Evolutionary conservation across 2,888 invertebrate genomes (phyloP), one percentile per base, ranked within the genome.

Genomic region (Shargacucullia verbasci): DNA sequence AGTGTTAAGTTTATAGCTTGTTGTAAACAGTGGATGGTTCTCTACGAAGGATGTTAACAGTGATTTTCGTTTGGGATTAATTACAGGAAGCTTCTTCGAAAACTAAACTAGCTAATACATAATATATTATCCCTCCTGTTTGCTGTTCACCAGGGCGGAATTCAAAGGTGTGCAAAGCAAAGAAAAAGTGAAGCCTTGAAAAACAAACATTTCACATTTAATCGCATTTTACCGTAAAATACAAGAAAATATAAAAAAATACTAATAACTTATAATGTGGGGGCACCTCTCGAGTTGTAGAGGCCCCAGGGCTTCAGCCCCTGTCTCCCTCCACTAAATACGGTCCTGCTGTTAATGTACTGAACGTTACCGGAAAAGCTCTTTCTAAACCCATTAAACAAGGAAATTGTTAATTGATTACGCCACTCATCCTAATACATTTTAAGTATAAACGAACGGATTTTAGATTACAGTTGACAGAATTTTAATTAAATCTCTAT

Each of bases 371-470:
- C 61, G 52, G 46, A 48, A 41, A 59, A 48, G 67, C 63, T 53
- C 33, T 39, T 45, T 38, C 25, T 59, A 64, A 59, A 64, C 61
- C 57, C 56, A 75, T 72, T 71, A 56, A 58, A 60, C 59, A 33
- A 59, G 38, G 50, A 68, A 62, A 71, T 72, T 62, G 58, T 60
- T 75, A 62, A 73, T 58, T 20, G 20, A 47, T 37, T 34, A 15
- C 20, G 2, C 20, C 4, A 40, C 40, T 61, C 44, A 54, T 52
- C 46, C 41, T 52, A 52, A 56, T 48, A 44, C 49, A 41, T 27
- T 31, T 27, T 10, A 11, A 48, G 33, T 9, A 25, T 2, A 20
- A 20, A 4, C 20, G 20, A 20, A 20, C 4, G 20, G 20, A 20
- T 3, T 20, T 20, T 20, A 20, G 20, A 4, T 20, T 20, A 20